Evolutionary conservation across 2,888 invertebrate species (phyloP).

Genomic region (Diaperis boleti): DNA sequence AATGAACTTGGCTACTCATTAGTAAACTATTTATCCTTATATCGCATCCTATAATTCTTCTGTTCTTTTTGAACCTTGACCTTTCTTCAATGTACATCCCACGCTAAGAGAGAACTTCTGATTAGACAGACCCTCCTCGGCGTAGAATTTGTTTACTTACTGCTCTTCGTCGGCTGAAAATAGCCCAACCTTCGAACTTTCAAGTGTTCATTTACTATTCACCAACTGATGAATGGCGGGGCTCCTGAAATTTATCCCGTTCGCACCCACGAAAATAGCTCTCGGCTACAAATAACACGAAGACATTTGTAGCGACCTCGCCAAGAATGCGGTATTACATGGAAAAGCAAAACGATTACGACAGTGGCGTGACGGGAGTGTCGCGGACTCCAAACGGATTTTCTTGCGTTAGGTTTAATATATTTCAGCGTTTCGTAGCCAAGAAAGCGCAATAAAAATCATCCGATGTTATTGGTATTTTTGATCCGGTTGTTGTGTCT

Average conservation of each 20-base stretch:
- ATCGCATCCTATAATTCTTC: too few species aligned
- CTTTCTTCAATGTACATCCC: too few species aligned
- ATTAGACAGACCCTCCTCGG: not conserved
- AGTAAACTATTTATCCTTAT: too few species aligned
- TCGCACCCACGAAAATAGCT: constrained; percentile 23
- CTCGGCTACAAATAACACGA: constrained; percentile 36
- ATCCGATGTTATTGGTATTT: too few species aligned
- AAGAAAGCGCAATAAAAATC: too few species aligned
- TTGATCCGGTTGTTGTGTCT: too few species aligned
- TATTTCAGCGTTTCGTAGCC: too few species aligned
- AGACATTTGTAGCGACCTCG: constrained; percentile 36
- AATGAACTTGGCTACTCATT: too few species aligned
- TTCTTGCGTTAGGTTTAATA: too few species aligned
- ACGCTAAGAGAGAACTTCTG: not conserved
- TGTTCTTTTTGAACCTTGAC: too few species aligned
- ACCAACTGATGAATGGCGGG: constrained; percentile 25
- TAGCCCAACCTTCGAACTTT: constrained; percentile 14
- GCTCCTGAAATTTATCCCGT: constrained; percentile 29
- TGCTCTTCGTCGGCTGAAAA: not conserved
- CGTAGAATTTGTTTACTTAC: not conserved
- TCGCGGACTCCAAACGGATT: too few species aligned
- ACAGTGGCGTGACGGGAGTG: too few species aligned
- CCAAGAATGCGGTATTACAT: constrained; percentile 14
- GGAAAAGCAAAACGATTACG: constrained; percentile 11
- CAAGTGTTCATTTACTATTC: constrained; percentile 22